These are phyloP conservation scores for Nomia melanderi DNA, from an alignment of 1,140 invertebrate species.

Conservation along the genomic window DNA sequence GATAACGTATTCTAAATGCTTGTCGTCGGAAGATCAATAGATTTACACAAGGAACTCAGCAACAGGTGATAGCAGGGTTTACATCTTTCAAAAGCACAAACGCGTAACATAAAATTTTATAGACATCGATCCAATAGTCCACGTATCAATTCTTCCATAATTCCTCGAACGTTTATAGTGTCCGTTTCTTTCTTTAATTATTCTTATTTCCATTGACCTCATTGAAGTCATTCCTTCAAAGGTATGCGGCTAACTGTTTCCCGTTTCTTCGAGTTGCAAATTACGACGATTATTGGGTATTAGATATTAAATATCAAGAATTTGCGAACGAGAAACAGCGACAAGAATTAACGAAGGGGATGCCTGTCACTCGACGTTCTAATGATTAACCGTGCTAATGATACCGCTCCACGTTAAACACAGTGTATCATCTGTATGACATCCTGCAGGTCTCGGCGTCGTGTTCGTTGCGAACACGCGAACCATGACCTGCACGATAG, in stretches of 20 bases:
- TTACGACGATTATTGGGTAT: too few species aligned
- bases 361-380: conserved; percentile 63
- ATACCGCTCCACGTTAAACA: conserved; percentile 65
- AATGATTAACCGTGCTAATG: conserved; percentile 68
- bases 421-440: conserved; percentile 67
- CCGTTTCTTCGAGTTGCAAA: neutral
- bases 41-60: too few species aligned
- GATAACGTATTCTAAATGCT: too few species aligned
- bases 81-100: too few species aligned
- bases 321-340: neutral
- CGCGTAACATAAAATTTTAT: too few species aligned
- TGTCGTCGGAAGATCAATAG: too few species aligned
- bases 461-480: conserved; percentile 47
- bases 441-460: conserved; percentile 62
- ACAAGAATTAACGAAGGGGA: conserved; percentile 42
- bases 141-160: too few species aligned
- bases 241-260: conserved; percentile 9
- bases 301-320: neutral
- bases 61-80: too few species aligned
- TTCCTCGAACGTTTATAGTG: too few species aligned
- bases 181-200: neutral
- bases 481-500: conserved; percentile 52
- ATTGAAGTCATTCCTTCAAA: neutral
- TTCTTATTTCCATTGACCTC: neutral
- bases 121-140: too few species aligned